Base-by-base conservation (phyloP, 2,797 vertebrate genomes). In the Eupleurogrammus muticus region DNA sequence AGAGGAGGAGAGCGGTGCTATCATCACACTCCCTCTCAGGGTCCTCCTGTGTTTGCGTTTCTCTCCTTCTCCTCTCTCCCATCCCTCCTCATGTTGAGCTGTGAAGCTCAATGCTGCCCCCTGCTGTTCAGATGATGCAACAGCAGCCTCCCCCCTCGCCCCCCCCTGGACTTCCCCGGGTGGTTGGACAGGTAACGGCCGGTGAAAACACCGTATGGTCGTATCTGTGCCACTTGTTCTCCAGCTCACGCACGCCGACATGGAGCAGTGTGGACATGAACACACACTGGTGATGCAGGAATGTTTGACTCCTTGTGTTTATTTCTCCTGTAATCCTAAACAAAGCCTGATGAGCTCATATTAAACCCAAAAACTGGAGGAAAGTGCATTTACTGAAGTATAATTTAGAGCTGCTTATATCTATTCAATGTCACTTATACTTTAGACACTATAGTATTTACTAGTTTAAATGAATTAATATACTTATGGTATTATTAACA, bases 51-150 rank as follows among this genome's bases (percentile, higher is more conserved):
- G 44, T 60, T 47, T 47, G 17, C n/a, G 44, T 47, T 47, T n/a
- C 46, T 20, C 46, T 12, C 46, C n/a, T 20, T 42, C 56, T 42
- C 34, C 14, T 19, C 35, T 40, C 38, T 13, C 44, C n/a, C 17
- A 32, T 17, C 9, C n/a, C 10, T 5, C 16, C 6, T 0, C 9
- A 12, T 14, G 23, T n/a, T 42, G 23, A 0, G 0, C 50, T 61
- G 23, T 46, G 3, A 70, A 86, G 89, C 66, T 68, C 79, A 76
- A 83, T 60, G 63, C 74, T 85, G 81, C 86, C 0, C 54, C 85
- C 90, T 87, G 73, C 66, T 89, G 91, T 75, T 9, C 35, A 32
- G 4, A 12, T 1, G 1, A 9, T 2, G 14, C 23, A 58, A 60
- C 0, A 59, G 54, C 71, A 65, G 9, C 28, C 16, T 34, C 20